These are phyloP conservation scores for Drosophila anomalata DNA, from an alignment of 2,888 invertebrate species.

Conservation along the genomic window DNA sequence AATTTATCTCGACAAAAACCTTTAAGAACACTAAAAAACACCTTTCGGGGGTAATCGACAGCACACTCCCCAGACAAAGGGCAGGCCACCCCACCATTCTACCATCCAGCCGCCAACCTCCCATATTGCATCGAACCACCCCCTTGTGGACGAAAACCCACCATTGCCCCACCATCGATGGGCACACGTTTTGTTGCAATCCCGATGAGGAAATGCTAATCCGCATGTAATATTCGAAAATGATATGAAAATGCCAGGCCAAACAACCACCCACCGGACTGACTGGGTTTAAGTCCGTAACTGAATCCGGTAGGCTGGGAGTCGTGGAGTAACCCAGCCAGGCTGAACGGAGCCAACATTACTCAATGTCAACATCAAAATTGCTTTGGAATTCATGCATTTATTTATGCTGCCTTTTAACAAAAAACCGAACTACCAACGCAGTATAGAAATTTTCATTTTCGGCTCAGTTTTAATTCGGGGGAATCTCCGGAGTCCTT, in stretches of 20 bases:
- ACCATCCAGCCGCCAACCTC: conserved; percentile 16
- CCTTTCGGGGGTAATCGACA: conserved; percentile 42
- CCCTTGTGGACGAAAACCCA: conserved; percentile 35
- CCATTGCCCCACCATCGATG: conserved; percentile 45
- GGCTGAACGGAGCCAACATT: conserved; percentile 59
- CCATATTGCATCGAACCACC: conserved; percentile 54
- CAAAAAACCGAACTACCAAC: conserved; percentile 58
- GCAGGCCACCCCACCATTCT: conserved; percentile 3
- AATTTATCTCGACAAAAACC: conserved; percentile 7
- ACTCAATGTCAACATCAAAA: conserved; percentile 80
- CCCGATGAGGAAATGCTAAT: conserved; percentile 78
- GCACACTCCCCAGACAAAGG: conserved; percentile 28
- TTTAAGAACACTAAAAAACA: conserved; percentile 33
- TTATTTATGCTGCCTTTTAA: conserved; percentile 58
- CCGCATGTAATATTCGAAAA: conserved; percentile 81
- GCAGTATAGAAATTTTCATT: conserved; percentile 69
- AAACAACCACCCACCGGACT: conserved; percentile 71
- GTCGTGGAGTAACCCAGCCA: conserved; percentile 9
- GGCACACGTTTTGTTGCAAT: conserved; percentile 74
- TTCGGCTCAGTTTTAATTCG: conserved; percentile 60
- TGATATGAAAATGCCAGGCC: conserved; percentile 78
- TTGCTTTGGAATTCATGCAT: conserved; percentile 80
- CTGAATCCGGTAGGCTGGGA: conserved; percentile 9
- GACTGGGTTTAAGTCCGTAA: conserved; percentile 13
- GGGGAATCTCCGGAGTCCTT: conserved; percentile 51